Evolutionary conservation across 2,113 vertebrate genomes (phyloP), one percentile per base, ranked within the genome.

Genomic region (Pseudopodoces humilis): DNA sequence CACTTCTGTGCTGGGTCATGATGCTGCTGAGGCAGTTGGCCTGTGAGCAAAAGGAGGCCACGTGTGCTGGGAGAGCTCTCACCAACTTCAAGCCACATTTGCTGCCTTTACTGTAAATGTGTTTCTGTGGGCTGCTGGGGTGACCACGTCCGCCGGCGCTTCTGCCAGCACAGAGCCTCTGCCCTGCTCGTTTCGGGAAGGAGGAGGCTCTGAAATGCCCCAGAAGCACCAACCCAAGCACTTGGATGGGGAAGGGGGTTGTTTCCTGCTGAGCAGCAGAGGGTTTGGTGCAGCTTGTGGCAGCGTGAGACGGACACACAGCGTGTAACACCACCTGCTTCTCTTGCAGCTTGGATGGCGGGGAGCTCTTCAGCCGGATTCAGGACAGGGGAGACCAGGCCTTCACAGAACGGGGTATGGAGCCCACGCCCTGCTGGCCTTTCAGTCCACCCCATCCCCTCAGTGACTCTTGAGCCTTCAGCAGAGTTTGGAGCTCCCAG

Each of bases 381-480:
- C 99, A 99, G 95, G 99, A 99, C 97, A 96, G 99, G 95, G 99
- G 99, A 94, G 99, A 99, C 97, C 99, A 99, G 88, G 99, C 99
- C 11, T 99, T 99, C 98, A 99, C 99, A 11, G 99, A 99, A 83
- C 98, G 99, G 98, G 99, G 99, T 99, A 97, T 0, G 86, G 81
- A 63, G 35, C 58, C 67, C 2, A 0, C 0, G 0, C 25, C 24
- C 16, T 46, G 25, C 47, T 69, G 69, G 44, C 6, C 4, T 12
- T 52, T 25, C 3, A 13, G 33, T 23, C 31, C 43, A 7, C 9
- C 10, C 43, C 3, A 0, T 31, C 35, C 56, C 77, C 71, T 65
- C 43, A 3, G 0, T 3, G 0, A 1, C 58, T 53, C 13, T 3
- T 6, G 77, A 31, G 33, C 31, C 28, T 8, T 11, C 60, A 65